phyloP scores from a whole-genome alignment of 2,113 vertebrate species.

The Cynopterus brachyotis region DNA sequence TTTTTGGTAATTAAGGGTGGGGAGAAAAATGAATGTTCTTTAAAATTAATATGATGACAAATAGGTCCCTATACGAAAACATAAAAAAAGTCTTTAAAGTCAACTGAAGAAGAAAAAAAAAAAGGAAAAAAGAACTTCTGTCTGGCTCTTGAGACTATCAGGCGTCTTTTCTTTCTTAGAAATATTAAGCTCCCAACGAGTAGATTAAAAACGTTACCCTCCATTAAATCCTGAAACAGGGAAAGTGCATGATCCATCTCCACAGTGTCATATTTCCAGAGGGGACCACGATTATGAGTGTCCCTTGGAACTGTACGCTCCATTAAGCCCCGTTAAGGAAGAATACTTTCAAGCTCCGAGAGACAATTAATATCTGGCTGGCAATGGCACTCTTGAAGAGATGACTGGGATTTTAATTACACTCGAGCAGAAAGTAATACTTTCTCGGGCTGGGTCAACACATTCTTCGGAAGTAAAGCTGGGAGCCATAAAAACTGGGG shows the following conservation, averaged over 20 bases:
- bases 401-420: conserved; percentile 80
- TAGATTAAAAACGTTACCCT: conserved; percentile 83
- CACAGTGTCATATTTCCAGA: conserved; percentile 86
- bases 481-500: conserved; percentile 76
- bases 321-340: conserved; percentile 86
- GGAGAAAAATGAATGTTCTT: background rate
- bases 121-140: background rate
- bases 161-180: conserved; percentile 45
- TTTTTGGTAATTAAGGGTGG: background rate
- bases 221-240: conserved; percentile 84
- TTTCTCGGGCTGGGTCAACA: conserved; percentile 54
- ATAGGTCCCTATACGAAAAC: background rate
- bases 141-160: background rate
- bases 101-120: background rate
- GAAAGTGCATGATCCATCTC: conserved; percentile 85
- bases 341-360: conserved; percentile 73
- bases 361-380: conserved; percentile 81
- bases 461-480: conserved; percentile 73
- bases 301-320: conserved; percentile 83
- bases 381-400: conserved; percentile 66
- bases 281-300: conserved; percentile 78
- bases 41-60: background rate
- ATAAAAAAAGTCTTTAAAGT: background rate
- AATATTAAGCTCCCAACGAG: conserved; percentile 69
- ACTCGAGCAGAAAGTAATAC: conserved; percentile 80